Conservation (phyloP, 2,888 invertebrate species). For the Antheraea assamensis region DNA sequence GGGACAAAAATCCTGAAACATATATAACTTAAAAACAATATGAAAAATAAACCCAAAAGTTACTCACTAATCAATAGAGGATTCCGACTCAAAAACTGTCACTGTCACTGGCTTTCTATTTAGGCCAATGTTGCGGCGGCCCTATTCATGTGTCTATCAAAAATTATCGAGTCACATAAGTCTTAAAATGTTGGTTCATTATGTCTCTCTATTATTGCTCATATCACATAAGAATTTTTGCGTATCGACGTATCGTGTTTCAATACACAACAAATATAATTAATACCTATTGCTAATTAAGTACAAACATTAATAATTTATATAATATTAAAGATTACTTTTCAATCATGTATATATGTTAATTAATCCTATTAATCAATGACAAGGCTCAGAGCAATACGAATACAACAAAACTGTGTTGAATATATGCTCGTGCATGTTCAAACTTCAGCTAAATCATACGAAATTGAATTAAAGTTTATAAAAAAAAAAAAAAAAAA, state of each 20-base stretch:
- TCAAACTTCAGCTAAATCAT: not conserved
- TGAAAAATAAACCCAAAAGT: constrained; percentile 81
- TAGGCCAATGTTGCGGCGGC: constrained; percentile 35
- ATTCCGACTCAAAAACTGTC: constrained; percentile 73
- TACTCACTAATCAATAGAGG: constrained; percentile 81
- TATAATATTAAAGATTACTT: constrained; percentile 39
- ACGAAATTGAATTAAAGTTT: constrained; percentile 4
- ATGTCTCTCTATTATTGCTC: constrained; percentile 78
- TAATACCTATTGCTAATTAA: constrained; percentile 79
- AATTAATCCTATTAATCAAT: constrained; percentile 52
- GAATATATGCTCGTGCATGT: constrained; percentile 27
- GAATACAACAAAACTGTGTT: constrained; percentile 37
- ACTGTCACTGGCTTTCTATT: constrained; percentile 62
- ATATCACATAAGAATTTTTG: constrained; percentile 77
- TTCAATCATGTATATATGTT: constrained; percentile 47
- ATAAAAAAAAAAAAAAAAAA: too few relatives aligned
- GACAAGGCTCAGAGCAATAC: constrained; percentile 65
- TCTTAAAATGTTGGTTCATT: constrained; percentile 62
- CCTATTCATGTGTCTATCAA: constrained; percentile 53
- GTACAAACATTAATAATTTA: constrained; percentile 69
- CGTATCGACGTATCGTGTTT: constrained; percentile 64
- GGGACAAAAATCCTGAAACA: constrained; percentile 83
- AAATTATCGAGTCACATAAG: constrained; percentile 58
- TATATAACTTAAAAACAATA: constrained; percentile 82
- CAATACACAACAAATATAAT: constrained; percentile 71